A percentile compares a stretch with the other conserved stretches of the same genome.
Conservation (phyloP, 23 tunicate genomes). For the Ascidia mentula region DNA sequence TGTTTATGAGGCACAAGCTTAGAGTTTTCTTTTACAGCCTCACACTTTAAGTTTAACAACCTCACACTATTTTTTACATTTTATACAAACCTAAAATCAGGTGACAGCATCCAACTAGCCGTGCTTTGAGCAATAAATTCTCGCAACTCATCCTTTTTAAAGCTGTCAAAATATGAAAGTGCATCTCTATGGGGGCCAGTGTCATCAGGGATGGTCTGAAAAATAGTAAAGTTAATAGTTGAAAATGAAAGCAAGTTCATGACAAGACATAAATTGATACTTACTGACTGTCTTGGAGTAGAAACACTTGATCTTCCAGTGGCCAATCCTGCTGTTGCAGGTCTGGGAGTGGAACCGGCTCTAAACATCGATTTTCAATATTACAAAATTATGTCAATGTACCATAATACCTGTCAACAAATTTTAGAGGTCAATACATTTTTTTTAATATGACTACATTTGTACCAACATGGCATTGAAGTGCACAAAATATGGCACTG, state of each 20-base stretch:
- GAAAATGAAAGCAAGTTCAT: neutral
- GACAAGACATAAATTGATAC: neutral
- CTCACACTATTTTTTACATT: too few relatives aligned
- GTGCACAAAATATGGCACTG: too few relatives aligned
- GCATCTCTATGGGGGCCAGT: constrained; percentile 41
- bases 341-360: neutral
- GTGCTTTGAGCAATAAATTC: constrained; percentile 77
- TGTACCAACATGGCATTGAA: too few relatives aligned
- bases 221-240: too few relatives aligned
- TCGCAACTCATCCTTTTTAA: constrained; percentile 64
- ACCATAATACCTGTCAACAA: too few relatives aligned
- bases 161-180: constrained; percentile 53
- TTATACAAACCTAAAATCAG: constrained; percentile 84
- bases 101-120: constrained; percentile 84
- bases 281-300: neutral
- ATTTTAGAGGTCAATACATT: too few relatives aligned
- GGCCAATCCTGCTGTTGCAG: neutral
- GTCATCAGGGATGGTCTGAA: constrained; percentile 6
- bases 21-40: too few relatives aligned
- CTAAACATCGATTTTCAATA: neutral
- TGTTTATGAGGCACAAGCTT: too few relatives aligned
- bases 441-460: too few relatives aligned
- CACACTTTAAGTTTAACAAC: too few relatives aligned
- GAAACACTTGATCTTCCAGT: neutral
- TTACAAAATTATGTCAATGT: too few relatives aligned